Base-by-base conservation (phyloP, 2,888 invertebrate species). In the Chrysolina americana region DNA sequence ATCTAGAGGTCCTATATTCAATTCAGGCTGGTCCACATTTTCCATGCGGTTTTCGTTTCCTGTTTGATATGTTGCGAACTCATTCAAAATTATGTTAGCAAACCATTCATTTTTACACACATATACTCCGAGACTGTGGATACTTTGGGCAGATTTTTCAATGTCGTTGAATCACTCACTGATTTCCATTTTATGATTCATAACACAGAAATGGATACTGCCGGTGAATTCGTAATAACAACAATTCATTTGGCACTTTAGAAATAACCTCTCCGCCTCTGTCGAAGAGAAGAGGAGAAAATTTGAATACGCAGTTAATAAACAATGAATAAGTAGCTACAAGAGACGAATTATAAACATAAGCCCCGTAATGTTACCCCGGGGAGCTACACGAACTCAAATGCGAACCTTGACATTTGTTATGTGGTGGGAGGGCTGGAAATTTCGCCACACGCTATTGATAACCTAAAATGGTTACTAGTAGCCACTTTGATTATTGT, bases 291-390 rank as follows among this genome's bases (percentile, higher is more conserved):
- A 28, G 59, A 59, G 59, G 59, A n/a, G 59, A 59, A 28, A 59
- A 59, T 59, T 59, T 59, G 28, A 59, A 28, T 59, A 59, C 36
- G n/a, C 8, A 59, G 59, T 59, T 59, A n/a, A 59, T 59, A 36
- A 59, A 59, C 59, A 36, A 59, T 59, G 59, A 59, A 59, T 59
- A 59, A 59, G 59, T 59, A 59, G 28, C 28, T 59, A n/a, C 59
- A 59, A 59, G 59, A 59, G 59, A n/a, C 59, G 59, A 28, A 59
- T 36, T 59, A 59, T 59, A 59, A 59, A 59, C 59, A 59, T 59
- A 59, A 59, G 59, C 59, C 59, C 28, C 28, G 23, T 59, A 59
- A 59, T 59, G 59, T 28, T n/a, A 9, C 59, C 23, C 59, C 15
- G n/a, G 59, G 59, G 59, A 59, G 28, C 59, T 59, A 28, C 28